Conservation (phyloP, 1,140 invertebrate species). For the Pachypeltis micranthus region DNA sequence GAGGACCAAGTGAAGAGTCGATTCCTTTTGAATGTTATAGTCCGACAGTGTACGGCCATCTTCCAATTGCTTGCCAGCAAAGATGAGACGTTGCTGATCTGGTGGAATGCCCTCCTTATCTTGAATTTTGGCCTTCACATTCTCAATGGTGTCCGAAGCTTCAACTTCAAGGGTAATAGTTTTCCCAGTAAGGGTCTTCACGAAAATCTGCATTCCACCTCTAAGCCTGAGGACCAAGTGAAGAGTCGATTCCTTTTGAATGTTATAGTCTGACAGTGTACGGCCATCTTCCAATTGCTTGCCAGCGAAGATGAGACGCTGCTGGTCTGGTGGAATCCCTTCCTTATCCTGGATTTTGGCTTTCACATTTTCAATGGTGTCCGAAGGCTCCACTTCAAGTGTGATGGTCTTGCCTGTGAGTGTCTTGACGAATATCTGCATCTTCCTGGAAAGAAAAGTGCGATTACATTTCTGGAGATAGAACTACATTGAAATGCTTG, state of each 20-base stretch:
- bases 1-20: slow-evolving; percentile 62
- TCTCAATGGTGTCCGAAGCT: slow-evolving; percentile 62
- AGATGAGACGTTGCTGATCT: slow-evolving; percentile 59
- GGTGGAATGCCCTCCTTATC: slow-evolving; percentile 59
- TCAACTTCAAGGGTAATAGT: slow-evolving; percentile 62
- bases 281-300: too few species aligned
- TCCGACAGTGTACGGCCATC: slow-evolving; percentile 67
- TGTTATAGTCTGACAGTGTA: too few species aligned
- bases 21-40: slow-evolving; percentile 62
- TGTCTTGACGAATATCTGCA: slow-evolving; percentile 76
- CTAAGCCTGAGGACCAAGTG: too few species aligned
- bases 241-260: too few species aligned
- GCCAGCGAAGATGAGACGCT: too few species aligned
- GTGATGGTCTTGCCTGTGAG: slow-evolving; percentile 74
- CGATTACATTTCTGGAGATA: too few species aligned
- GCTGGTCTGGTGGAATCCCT: too few species aligned
- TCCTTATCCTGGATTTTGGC: slow-evolving; percentile 64
- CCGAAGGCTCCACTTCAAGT: slow-evolving; percentile 61
- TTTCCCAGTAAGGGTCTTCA: slow-evolving; percentile 60
- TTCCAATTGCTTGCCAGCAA: slow-evolving; percentile 69
- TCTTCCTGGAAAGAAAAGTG: too few species aligned
- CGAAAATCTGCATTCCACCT: slow-evolving; percentile 69
- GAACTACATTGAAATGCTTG: too few species aligned
- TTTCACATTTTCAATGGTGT: slow-evolving; percentile 69
- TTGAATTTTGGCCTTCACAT: slow-evolving; percentile 66